Percentiles rank a stretch among this genome's conserved stretches.
Conservation (phyloP, 2,797 vertebrate genomes). For the Protonibea diacanthus region DNA sequence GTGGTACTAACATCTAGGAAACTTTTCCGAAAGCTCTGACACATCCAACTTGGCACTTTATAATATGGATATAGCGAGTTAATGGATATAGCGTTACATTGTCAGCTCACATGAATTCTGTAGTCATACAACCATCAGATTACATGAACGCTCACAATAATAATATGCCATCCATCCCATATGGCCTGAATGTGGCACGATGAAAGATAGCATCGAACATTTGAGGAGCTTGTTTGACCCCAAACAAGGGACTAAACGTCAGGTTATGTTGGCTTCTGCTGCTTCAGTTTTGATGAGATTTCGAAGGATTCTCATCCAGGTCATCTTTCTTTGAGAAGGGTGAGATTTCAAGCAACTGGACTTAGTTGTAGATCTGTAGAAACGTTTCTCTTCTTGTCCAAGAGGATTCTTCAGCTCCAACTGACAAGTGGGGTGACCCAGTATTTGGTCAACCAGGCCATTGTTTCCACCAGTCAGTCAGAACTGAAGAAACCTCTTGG, state of each 20-base stretch:
- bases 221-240: background rate
- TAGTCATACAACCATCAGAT: background rate
- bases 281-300: background rate
- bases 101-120: background rate
- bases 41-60: background rate
- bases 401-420: no score
- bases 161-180: no score
- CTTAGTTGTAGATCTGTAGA: no score
- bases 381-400: no score
- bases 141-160: background rate
- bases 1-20: background rate
- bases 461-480: no score
- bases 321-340: no score
- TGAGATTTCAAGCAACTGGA: no score
- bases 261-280: background rate
- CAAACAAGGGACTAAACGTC: background rate
- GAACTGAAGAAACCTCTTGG: no score
- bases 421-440: no score
- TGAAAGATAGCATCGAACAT: background rate
- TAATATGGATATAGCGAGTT: no score
- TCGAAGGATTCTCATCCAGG: no score
- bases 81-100: background rate
- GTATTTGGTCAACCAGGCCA: no score
- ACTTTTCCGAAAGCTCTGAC: background rate
- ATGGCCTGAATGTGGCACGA: fast-evolving